These are phyloP conservation scores for Sitta europaea DNA, from an alignment of 2,113 vertebrate genomes.

Conservation along the genomic window DNA sequence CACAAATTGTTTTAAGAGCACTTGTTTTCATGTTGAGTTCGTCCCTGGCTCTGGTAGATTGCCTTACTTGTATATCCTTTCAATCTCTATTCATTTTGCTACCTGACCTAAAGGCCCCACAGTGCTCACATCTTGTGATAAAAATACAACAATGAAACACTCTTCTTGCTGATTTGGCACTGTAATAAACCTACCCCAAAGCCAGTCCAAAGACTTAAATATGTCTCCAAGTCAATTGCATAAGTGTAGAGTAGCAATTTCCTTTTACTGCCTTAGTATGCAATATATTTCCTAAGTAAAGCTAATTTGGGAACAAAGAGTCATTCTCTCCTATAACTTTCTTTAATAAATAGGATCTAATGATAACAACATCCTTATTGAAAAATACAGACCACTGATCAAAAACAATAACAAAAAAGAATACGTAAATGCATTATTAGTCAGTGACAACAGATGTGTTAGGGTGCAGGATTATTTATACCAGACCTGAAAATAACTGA, in stretches of 20 bases:
- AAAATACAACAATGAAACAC: neutral
- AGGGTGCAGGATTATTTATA: neutral
- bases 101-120: neutral
- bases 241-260: neutral
- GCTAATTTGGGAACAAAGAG: neutral
- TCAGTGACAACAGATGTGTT: neutral
- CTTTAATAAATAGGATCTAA: neutral
- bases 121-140: neutral
- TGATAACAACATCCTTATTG: neutral
- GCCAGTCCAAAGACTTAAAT: neutral
- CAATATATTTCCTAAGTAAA: neutral
- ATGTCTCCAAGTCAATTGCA: neutral
- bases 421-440: neutral
- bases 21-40: neutral
- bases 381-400: neutral
- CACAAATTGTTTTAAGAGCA: neutral
- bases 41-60: neutral
- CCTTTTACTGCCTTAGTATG: neutral
- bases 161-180: neutral
- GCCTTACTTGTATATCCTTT: neutral
- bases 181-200: neutral
- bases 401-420: neutral
- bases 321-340: neutral
- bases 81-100: neutral
- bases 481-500: neutral